These are phyloP conservation scores for Muscicapa adusta DNA, from an alignment of 2,113 vertebrate species.

Conservation along the genomic window DNA sequence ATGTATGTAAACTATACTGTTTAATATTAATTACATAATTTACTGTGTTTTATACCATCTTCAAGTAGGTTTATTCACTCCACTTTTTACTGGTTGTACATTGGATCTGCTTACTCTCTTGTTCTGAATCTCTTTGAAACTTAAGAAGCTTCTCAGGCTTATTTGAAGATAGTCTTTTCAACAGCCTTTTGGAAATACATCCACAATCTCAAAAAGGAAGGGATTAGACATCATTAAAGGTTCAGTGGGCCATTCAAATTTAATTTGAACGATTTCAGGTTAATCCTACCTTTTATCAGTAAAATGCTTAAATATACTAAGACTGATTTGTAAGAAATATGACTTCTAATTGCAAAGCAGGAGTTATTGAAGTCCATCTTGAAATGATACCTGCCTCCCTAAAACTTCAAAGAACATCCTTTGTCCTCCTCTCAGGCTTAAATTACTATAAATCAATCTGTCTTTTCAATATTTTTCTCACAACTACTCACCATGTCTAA, in stretches of 20 bases:
- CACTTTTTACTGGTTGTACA: not conserved
- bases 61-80: not conserved
- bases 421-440: conserved; percentile 6
- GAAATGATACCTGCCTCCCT: not conserved
- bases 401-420: conserved; percentile 47
- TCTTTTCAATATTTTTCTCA: not conserved
- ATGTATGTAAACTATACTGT: accelerated
- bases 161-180: not conserved
- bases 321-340: not conserved
- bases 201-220: not conserved
- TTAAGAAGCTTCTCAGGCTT: not conserved
- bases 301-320: not conserved
- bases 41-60: not conserved
- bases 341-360: not conserved
- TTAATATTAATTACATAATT: not conserved
- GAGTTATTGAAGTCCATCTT: not conserved
- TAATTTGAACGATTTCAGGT: conserved; percentile 23
- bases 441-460: conserved; percentile 8
- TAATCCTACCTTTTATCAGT: not conserved
- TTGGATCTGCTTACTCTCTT: not conserved
- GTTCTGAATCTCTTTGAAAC: not conserved
- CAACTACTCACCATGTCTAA: conserved; percentile 7
- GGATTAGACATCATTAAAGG: conserved; percentile 11
- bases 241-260: conserved; percentile 29
- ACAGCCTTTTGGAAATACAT: not conserved